Conservation (phyloP, 2,113 vertebrate genomes). For the Mixornis gularis region DNA sequence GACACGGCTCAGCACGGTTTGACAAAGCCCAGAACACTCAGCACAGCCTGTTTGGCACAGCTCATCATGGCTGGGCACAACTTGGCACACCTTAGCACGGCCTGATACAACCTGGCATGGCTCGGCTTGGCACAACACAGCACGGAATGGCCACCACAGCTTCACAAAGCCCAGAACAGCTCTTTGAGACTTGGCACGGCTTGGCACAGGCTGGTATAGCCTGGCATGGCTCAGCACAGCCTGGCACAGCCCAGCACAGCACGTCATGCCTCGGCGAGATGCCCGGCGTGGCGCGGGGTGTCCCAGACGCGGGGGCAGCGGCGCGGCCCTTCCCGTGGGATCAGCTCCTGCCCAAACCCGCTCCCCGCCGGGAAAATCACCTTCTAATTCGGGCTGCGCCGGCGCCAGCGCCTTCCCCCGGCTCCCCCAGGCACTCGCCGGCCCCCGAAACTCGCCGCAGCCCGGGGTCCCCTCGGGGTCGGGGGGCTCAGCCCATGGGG, state of each 20-base stretch:
- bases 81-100: no score
- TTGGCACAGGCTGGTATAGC: background rate
- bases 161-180: fast-evolving
- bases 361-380: slow-evolving; percentile 68
- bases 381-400: slow-evolving; percentile 58
- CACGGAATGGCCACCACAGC: no score
- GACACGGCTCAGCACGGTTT: fast-evolving
- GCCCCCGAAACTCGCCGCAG: background rate
- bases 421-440: background rate
- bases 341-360: background rate
- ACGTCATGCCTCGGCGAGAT: background rate
- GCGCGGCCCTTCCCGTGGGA: background rate
- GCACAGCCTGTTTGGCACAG: background rate
- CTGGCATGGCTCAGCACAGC: background rate
- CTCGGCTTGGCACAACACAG: background rate
- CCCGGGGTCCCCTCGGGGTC: background rate
- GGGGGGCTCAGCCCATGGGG: background rate
- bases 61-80: fast-evolving
- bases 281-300: background rate
- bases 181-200: background rate
- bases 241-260: background rate
- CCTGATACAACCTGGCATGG: fast-evolving
- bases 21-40: background rate
- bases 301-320: background rate
- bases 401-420: background rate